Evolutionary conservation across 2,113 vertebrate species (phyloP), one percentile per base, ranked within the genome.

Genomic region (Colistium nudipinnis): DNA sequence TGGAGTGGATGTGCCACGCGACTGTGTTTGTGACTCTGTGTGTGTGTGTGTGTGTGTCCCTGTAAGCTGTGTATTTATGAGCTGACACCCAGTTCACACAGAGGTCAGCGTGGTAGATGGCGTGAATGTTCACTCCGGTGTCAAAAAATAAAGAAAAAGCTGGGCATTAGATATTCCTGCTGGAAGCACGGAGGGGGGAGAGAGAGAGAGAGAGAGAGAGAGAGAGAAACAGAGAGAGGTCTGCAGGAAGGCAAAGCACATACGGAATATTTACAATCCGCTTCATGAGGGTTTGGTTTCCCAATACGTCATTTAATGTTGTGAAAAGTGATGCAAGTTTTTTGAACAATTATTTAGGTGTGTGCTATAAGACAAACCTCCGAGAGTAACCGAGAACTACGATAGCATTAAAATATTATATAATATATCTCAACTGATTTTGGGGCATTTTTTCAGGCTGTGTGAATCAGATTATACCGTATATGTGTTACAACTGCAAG

Each of bases 11-110:
- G 69, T 64, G 70, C 77, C 51, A n/a, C n/a, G n/a, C n/a, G n/a
- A n/a, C n/a, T n/a, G n/a, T n/a, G n/a, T n/a, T n/a, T n/a, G n/a
- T n/a, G n/a, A n/a, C n/a, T n/a, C n/a, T n/a, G n/a, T n/a, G n/a
- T n/a, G n/a, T n/a, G n/a, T n/a, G n/a, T n/a, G n/a, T n/a, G n/a
- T n/a, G n/a, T 52, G 45, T 48, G 64, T 56, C 8, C 55, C 83
- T 80, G 61, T 67, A 70, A 83, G 73, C 73, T 70, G 41, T 70
- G 53, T 79, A 62, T 81, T 84, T 84, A 77, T 79, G 62, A 72
- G 69, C 66, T 63, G 74, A 80, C 77, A 67, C 65, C 22, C 16
- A 75, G 88, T 89, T 90, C 80, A 77, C 45, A 24, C 3, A 51
- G 48, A 70, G 83, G 87, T 90, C 83, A 90, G 48, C 16, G 1